Evolutionary conservation across 2,113 vertebrate genomes (phyloP), one percentile per base, ranked within the genome.

Genomic region (Sakesphorus luctuosus): DNA sequence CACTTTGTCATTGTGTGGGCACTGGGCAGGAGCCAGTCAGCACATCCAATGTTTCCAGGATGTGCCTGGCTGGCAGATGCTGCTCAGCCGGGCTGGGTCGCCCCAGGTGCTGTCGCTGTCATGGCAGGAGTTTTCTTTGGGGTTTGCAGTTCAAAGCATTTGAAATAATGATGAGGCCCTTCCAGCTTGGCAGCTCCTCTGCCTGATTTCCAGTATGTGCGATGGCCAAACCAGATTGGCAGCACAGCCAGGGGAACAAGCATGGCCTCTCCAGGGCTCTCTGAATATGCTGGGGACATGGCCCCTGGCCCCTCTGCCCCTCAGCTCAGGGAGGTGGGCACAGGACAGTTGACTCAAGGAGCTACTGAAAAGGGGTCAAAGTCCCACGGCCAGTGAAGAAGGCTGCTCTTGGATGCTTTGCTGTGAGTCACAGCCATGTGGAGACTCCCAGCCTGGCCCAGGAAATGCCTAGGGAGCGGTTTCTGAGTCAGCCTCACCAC

Each of bases 111-210:
- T 29, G 5, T 68, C 81, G 36, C 26, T 9, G 9, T 89, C 87
- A 89, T 1, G 3, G 43, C 56, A 87, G 59, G 49, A 92, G 88
- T 83, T 92, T 91, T 96, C 69, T 84, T 87, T 94, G 74, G 66
- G 74, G 66, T 87, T 94, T 94, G 73, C 35, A 96, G 90, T 97
- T 96, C 96, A 96, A 96, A 96, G 92, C 6, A 1, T 1, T 2
- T 65, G 21, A 68, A 94, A 68, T 93, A 94, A 94, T 75, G 81
- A 94, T 0, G 1, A 52, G 26, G 87, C 87, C 38, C 25, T 87
- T 88, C 79, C 79, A 94, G 92, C 90, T 88, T 38, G 3, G 52
- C 24, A 4, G 84, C 84, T 94, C 65, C 56, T 84, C 74, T 3
- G 0, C 81, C 81, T 78, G 53, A 69, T 36, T 91, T 50, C 61